Percentiles rank a stretch among this genome's conserved stretches.
phyloP scores from a whole-genome alignment of 2,113 vertebrate genomes.

The Oreochromis niloticus region DNA sequence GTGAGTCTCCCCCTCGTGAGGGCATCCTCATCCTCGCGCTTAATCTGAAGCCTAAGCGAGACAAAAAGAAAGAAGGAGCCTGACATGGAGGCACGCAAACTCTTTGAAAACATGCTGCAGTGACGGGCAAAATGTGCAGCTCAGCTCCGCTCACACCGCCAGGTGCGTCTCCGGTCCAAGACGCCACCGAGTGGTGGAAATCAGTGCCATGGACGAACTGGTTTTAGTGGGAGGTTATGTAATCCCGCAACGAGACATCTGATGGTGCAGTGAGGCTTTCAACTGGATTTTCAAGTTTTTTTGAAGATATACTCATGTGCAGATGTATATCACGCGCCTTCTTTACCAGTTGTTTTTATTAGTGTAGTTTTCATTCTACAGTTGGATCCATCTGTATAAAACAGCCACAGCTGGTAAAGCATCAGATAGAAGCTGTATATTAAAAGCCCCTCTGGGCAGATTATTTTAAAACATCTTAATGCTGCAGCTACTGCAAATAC shows the following conservation, averaged over 20 bases:
- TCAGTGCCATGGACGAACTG: neutral
- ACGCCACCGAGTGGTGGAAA: constrained; percentile 12
- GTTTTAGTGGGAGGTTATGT: neutral
- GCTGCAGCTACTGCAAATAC: neutral
- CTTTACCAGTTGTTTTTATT: neutral
- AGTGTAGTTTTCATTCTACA: neutral
- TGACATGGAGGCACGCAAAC: neutral
- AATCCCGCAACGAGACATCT: neutral
- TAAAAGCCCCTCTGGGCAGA: neutral
- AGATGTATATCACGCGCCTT: neutral
- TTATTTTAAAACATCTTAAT: neutral
- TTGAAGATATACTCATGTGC: neutral
- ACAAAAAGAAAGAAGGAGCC: neutral
- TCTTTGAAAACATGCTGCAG: neutral
- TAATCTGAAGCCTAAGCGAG: neutral
- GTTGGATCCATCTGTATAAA: neutral
- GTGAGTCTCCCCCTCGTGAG: neutral
- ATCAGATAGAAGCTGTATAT: neutral
- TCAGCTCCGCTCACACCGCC: neutral
- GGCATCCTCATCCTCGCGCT: neutral
- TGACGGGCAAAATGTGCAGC: neutral
- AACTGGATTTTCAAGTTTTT: neutral
- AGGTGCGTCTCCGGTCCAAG: neutral
- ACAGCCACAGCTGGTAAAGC: neutral
- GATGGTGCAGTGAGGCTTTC: neutral